These are phyloP conservation scores for Lasiurus borealis DNA, from an alignment of 2,113 vertebrate genomes.

Conservation along the genomic window DNA sequence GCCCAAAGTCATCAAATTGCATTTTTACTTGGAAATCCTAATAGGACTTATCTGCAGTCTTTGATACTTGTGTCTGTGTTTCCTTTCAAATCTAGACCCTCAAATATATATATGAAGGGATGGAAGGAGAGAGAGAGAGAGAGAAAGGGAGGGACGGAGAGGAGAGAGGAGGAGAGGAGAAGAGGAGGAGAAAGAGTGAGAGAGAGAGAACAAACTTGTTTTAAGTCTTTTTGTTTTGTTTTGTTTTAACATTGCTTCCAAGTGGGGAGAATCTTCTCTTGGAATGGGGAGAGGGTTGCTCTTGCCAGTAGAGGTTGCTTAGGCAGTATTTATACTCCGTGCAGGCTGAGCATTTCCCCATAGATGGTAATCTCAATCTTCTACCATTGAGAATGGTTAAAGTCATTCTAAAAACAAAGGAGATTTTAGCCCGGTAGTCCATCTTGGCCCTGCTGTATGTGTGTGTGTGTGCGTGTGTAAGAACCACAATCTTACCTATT, in stretches of 20 bases:
- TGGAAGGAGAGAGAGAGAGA: too few species aligned
- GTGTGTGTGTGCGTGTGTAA: not conserved
- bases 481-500: not conserved
- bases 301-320: not conserved
- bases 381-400: conserved; percentile 34
- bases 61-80: not conserved
- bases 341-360: not conserved
- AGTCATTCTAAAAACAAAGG: conserved; percentile 45
- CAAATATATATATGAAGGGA: not conserved
- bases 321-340: not conserved
- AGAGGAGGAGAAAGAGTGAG: too few species aligned
- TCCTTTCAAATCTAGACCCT: not conserved
- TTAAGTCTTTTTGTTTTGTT: not conserved
- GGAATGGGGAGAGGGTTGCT: not conserved
- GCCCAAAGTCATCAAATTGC: not conserved
- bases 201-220: not conserved
- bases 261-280: not conserved
- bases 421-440: conserved; percentile 2
- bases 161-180: not conserved
- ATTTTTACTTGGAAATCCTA: conserved; percentile 12
- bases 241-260: not conserved
- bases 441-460: not conserved
- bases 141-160: not conserved
- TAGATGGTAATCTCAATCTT: conserved; percentile 25
- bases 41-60: not conserved